These are phyloP conservation scores for Prionace glauca DNA, from an alignment of 2,797 vertebrate species.

Conservation along the genomic window DNA sequence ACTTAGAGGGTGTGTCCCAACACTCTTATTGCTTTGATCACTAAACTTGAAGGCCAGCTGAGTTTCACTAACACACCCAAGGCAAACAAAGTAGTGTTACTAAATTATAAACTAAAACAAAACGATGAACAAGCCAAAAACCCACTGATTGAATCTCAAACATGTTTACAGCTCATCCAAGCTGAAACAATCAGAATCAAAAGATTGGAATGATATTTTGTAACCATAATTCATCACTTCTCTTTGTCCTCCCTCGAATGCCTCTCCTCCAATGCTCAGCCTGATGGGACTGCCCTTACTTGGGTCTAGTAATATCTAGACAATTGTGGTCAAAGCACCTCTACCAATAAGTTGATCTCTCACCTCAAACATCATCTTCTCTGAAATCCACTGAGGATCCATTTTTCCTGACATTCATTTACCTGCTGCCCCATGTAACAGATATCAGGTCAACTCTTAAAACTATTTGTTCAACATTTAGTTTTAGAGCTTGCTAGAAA, in stretches of 20 bases:
- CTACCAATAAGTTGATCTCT: neutral
- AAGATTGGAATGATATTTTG: too few species aligned
- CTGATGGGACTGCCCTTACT: neutral
- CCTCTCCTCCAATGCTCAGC: neutral
- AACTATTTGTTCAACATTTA: too few species aligned
- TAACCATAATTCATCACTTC: neutral
- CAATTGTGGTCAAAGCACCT: neutral
- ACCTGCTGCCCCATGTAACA: too few species aligned
- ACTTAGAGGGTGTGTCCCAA: neutral
- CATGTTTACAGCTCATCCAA: neutral
- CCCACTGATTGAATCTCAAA: neutral
- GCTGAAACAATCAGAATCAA: neutral
- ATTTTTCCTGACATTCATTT: neutral
- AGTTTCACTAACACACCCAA: neutral
- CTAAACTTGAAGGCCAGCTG: neutral
- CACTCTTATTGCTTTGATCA: neutral
- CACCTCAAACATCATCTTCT: neutral
- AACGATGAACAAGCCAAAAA: neutral
- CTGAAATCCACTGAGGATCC: neutral
- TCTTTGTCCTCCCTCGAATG: neutral
- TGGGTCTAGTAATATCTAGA: neutral
- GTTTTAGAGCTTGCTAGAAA: too few species aligned
- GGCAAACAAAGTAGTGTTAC: neutral
- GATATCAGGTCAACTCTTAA: too few species aligned
- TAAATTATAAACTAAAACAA: neutral